Conservation (phyloP, 2,113 vertebrate genomes). For the Catharus bicknelli region DNA sequence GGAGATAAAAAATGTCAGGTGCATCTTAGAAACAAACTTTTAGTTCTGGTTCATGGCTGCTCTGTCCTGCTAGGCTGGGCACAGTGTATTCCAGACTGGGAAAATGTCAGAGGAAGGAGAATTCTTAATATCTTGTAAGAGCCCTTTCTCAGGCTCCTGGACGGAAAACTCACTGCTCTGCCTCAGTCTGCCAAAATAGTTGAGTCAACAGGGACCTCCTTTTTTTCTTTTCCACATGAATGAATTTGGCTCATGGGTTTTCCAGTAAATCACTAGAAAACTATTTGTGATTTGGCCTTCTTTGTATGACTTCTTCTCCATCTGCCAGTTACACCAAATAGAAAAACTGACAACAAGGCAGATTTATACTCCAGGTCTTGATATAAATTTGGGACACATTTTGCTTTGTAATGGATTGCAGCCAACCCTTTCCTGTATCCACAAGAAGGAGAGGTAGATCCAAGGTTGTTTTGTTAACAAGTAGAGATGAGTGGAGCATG, state of each 20-base stretch:
- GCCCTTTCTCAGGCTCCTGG: neutral
- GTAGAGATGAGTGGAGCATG: neutral
- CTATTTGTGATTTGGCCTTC: constrained; percentile 44
- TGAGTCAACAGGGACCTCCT: neutral
- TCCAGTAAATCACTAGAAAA: constrained; percentile 37
- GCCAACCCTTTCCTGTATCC: neutral
- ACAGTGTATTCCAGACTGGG: neutral
- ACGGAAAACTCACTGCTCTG: neutral
- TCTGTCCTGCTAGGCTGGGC: neutral
- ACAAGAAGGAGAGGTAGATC: neutral
- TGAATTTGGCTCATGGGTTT: constrained; percentile 16
- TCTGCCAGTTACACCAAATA: neutral
- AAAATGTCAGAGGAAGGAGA: neutral
- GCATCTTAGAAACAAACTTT: neutral
- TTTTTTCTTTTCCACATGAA: neutral
- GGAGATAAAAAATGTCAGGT: neutral
- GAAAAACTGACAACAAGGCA: constrained; percentile 13
- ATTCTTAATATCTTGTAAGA: neutral
- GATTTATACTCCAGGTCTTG: neutral
- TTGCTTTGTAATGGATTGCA: neutral
- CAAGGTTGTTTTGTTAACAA: neutral
- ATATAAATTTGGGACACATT: neutral
- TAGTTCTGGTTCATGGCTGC: neutral
- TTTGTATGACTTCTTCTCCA: neutral
- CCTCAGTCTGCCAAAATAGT: neutral